Percentiles rank a stretch among this genome's conserved stretches.
These are phyloP conservation scores for Pyrocephalus nanus DNA, from an alignment of 2,797 vertebrate species.

Conservation along the genomic window DNA sequence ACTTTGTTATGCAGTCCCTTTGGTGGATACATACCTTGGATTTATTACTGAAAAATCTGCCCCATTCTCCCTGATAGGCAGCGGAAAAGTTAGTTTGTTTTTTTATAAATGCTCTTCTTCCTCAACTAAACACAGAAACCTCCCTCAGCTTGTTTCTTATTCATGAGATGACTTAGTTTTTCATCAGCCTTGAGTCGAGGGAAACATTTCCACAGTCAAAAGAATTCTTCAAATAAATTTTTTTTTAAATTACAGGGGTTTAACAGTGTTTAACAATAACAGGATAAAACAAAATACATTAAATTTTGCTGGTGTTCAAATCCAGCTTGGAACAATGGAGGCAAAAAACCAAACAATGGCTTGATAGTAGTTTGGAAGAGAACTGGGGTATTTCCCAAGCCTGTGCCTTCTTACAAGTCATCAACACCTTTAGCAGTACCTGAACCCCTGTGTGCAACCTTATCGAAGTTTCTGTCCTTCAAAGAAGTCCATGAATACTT, in stretches of 20 bases:
- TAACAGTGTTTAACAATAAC: background rate
- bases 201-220: background rate
- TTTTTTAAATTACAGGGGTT: background rate
- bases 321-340: background rate
- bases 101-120: slow-evolving; percentile 43
- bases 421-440: background rate
- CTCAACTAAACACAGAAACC: slow-evolving; percentile 33
- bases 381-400: background rate
- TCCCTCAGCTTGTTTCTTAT: background rate
- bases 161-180: background rate
- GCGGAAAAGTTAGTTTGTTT: slow-evolving; percentile 52
- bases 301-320: background rate
- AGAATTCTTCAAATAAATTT: background rate
- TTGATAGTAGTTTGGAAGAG: background rate
- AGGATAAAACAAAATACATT: background rate
- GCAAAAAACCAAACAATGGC: background rate
- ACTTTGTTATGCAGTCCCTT: slow-evolving; percentile 47
- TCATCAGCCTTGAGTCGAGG: background rate
- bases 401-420: background rate
- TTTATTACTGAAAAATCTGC: slow-evolving; percentile 56
- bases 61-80: slow-evolving; percentile 11
- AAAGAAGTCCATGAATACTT: background rate
- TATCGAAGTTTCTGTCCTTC: background rate
- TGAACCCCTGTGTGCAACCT: background rate
- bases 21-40: slow-evolving; percentile 31